Base-by-base conservation (phyloP, 2,888 invertebrate species). In the Fabriciana adippe region DNA sequence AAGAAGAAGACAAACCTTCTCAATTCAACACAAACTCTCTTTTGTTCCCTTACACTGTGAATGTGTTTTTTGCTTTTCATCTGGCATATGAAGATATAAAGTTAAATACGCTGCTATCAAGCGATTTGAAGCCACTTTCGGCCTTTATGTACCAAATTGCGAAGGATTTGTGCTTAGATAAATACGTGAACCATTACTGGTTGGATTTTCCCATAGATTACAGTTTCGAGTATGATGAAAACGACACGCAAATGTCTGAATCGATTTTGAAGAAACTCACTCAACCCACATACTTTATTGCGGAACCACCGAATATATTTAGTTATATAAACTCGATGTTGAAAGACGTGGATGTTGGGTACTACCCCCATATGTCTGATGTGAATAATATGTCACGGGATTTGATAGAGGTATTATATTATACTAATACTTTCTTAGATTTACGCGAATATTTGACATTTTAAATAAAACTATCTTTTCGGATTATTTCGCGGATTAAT, bases 31-130 rank as follows among this genome's bases (percentile, higher is more conserved):
- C 93, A 0, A 94, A 94, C 70, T 94, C 96, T 0, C 82, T 95
- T 0, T 87, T 98, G 2, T 97, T 97, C 77, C 93, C 95, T 0
- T 95, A 96, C 76, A 94, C 97, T 14, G 94, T 96, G 6, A 93
- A 96, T 64, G 93, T 98, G 45, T 93, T 98, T 67, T 97, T 95
- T 81, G 94, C 96, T 0, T 91, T 99, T 48, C 99, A 99, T 89
- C 90, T 99, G 45, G 93, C 98, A 0, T 98, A 98, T 79, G 98
- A 99, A 93, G 98, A 98, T 81, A 91, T 97, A 5, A 98, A 98
- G 82, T 84, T 98, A 66, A 96, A 97, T 78, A 93, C 94, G 0
- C 88, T 96, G 0, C 88, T 96, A 74, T 93, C 94, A 57, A 94
- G 94, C 66, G 95, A 96, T 75, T 83, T 97, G 70, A 93, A 94